Evolutionary conservation across 2,113 vertebrate genomes (phyloP).

Genomic region (Eulacestoma nigropectus): DNA sequence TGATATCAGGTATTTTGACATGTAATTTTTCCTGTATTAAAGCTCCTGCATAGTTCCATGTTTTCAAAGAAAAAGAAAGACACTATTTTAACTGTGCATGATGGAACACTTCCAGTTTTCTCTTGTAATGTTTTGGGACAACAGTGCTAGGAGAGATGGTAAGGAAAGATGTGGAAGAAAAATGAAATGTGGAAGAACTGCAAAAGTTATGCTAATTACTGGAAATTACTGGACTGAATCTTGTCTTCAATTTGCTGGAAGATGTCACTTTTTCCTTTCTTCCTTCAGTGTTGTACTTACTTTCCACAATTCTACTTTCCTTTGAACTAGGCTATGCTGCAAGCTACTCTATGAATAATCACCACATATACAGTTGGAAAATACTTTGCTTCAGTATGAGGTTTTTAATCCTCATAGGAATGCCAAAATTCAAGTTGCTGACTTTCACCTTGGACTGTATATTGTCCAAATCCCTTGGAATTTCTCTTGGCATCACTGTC

Average conservation of each 20-base stretch:
- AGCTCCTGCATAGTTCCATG: background rate
- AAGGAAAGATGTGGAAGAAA: background rate
- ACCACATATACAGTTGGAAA: background rate
- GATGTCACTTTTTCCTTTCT: background rate
- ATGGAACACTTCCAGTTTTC: background rate
- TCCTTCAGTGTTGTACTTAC: background rate
- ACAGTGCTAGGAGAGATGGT: background rate
- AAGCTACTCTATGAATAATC: background rate
- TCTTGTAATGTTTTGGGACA: background rate
- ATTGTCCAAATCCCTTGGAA: conserved; percentile 17
- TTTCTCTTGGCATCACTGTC: background rate
- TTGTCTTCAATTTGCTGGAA: background rate
- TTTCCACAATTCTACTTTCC: background rate
- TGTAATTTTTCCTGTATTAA: background rate
- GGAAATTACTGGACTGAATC: background rate
- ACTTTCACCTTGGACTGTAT: background rate
- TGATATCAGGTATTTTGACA: background rate
- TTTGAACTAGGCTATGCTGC: background rate
- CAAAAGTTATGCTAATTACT: background rate
- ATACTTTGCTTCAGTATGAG: background rate
- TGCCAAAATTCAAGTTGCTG: conserved; percentile 36
- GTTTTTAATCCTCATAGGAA: conserved; percentile 36
- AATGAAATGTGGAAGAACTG: background rate
- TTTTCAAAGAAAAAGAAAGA: background rate
- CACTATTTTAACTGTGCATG: background rate